Conservation (phyloP, 2,797 vertebrate genomes). For the Salmo trutta region DNA sequence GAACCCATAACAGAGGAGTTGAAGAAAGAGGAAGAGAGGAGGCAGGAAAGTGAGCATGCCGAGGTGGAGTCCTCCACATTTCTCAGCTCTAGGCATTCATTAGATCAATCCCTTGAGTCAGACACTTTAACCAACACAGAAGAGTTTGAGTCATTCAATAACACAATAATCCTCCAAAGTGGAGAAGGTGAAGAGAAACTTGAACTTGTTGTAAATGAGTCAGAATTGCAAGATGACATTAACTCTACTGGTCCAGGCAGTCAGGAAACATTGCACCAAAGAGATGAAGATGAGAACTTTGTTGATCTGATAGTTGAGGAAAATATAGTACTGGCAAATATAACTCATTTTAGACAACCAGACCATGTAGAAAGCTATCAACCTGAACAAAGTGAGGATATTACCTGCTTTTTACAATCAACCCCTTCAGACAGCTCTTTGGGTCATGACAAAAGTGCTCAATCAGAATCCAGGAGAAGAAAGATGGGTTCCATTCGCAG, state of each 20-base stretch:
- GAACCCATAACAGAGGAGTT: no score
- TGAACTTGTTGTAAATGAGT: not conserved
- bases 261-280: not conserved
- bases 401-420: no score
- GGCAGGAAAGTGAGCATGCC: no score
- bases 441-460: no score
- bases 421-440: no score
- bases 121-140: not conserved
- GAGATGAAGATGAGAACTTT: not conserved
- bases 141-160: not conserved
- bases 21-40: no score
- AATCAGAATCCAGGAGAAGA: not conserved
- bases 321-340: not conserved
- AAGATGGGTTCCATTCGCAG: not conserved
- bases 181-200: slow-evolving; percentile 6
- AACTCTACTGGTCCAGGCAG: not conserved
- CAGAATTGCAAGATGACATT: not conserved
- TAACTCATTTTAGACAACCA: not conserved
- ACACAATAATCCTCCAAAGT: slow-evolving; percentile 17
- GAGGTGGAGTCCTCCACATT: not conserved
- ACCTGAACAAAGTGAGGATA: no score
- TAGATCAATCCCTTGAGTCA: slow-evolving; percentile 16
- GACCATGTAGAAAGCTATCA: not conserved
- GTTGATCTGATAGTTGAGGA: no score
- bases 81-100: not conserved